Evolutionary conservation across 2,113 vertebrate genomes (phyloP).

Genomic region (Crypturellus undulatus): DNA sequence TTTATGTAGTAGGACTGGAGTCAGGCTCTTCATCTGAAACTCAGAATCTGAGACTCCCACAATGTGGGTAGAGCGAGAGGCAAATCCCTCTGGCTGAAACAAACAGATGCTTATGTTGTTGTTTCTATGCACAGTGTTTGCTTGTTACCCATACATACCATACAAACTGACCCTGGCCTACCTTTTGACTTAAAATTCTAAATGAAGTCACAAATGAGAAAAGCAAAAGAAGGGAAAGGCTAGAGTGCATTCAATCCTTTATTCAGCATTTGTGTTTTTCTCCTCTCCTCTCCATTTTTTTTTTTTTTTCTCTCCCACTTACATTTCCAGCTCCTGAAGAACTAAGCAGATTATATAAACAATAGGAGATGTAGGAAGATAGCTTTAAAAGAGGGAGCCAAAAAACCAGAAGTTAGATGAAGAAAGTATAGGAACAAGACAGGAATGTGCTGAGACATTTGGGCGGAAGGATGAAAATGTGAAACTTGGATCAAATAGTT

Average conservation of each 20-base stretch:
- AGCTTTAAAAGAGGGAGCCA: not conserved
- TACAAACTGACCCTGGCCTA: not conserved
- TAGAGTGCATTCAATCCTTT: not conserved
- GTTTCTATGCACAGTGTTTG: slow-evolving; percentile 3
- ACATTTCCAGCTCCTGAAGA: slow-evolving; percentile 8
- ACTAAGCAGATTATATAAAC: not conserved
- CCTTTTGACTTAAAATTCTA: slow-evolving; percentile 1
- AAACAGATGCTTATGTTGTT: not conserved
- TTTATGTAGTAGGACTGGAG: not conserved
- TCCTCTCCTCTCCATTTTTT: not conserved
- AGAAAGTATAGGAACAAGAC: not conserved
- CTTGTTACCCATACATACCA: slow-evolving; percentile 16
- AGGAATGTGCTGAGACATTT: not conserved
- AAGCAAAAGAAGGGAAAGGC: not conserved
- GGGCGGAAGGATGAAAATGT: not conserved
- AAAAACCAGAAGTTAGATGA: not conserved
- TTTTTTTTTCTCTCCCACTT: not conserved
- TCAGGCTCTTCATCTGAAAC: not conserved
- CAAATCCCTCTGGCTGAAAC: not conserved
- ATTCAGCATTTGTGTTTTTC: not conserved
- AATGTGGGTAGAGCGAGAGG: not conserved
- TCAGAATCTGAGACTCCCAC: fast-evolving
- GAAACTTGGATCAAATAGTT: not conserved
- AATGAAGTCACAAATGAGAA: not conserved
- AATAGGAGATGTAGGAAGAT: not conserved